Evolutionary conservation across 2,888 invertebrate genomes (phyloP), one percentile per base, ranked within the genome.

Genomic region (Ypsolopha scabrella): DNA sequence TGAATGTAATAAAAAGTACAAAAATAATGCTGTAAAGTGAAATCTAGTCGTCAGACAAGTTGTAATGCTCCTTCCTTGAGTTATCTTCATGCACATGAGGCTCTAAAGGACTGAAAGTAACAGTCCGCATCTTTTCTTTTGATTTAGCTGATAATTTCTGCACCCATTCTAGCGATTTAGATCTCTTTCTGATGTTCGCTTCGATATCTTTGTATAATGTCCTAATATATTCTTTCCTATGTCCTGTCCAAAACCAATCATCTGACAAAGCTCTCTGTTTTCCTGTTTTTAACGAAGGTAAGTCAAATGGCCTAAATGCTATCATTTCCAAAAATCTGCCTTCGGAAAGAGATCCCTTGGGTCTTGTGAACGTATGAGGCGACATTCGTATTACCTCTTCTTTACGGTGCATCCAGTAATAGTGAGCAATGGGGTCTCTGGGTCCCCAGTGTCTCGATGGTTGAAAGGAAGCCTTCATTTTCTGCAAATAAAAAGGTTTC

Each of bases 401-500:
- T 1, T 82, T 68, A 2, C 75, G 64, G 7, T 77, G 69, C 53
- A 78, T 55, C 85, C 85, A 85, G 60, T 81, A 79, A 62, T 83
- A 80, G 54, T 82, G 82, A 0, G 76, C 72, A 55, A 86, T 79
- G 6, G 83, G 83, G 56, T 85, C 83, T 37, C 80, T 65, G 0
- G 85, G 85, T 1, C 85, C 85, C 85, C 85, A 86, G 53, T 81
- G 80, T 1, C 82, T 67, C 1, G 83, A 76, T 4, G 85, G 78
- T 52, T 61, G 65, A 58, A 85, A 81, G 9, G 85, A 76, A 34
- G 78, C 70, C 56, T 71, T 76, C 53, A 85, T 58, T 58, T 85
- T 85, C 85, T 85, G 76, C 53, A 62, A 64, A 63, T 57, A 55
- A 57, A 54, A 53, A 57, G 24, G 24, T 3, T 24, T 24, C 24